phyloP scores from a whole-genome alignment of 2,797 vertebrate species.

The Acropternis orthonyx region DNA sequence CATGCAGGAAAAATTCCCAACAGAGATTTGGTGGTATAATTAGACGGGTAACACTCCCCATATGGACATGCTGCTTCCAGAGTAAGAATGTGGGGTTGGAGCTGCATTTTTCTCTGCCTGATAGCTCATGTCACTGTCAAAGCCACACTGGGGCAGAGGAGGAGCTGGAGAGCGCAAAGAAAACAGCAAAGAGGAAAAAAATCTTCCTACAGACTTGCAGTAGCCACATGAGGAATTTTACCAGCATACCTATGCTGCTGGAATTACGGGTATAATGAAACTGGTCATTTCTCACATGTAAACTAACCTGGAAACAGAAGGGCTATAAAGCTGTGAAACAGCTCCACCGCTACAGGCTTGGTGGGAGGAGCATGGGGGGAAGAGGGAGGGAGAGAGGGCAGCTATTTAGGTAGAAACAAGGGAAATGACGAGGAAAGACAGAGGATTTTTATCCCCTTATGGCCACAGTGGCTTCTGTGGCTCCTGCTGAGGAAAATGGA shows the following conservation, averaged over 20 bases:
- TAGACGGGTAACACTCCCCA: not conserved
- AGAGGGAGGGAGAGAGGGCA: not conserved
- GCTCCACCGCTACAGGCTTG: not conserved
- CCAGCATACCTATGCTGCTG: not conserved
- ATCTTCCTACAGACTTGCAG: not conserved
- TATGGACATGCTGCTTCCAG: conserved; percentile 48
- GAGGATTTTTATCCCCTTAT: not conserved
- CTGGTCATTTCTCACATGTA: not conserved
- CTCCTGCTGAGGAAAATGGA: rapidly evolving
- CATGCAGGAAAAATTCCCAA: conserved; percentile 36
- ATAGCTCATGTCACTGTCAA: conserved; percentile 12
- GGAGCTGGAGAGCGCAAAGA: not conserved
- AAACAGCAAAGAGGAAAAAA: not conserved
- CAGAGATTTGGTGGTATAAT: conserved; percentile 29
- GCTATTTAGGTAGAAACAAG: not conserved
- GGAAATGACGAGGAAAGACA: not conserved
- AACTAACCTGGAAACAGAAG: not conserved
- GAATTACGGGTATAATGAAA: not conserved
- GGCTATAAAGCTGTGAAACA: not conserved
- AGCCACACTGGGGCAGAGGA: not conserved
- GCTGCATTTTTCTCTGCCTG: not conserved
- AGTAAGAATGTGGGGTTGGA: conserved; percentile 13
- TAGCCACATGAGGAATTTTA: conserved; percentile 9
- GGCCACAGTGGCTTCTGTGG: not conserved
- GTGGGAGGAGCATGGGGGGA: not conserved